Evolutionary conservation across 2,888 invertebrate species (phyloP).

Genomic region (Microplitis deprimator): DNA sequence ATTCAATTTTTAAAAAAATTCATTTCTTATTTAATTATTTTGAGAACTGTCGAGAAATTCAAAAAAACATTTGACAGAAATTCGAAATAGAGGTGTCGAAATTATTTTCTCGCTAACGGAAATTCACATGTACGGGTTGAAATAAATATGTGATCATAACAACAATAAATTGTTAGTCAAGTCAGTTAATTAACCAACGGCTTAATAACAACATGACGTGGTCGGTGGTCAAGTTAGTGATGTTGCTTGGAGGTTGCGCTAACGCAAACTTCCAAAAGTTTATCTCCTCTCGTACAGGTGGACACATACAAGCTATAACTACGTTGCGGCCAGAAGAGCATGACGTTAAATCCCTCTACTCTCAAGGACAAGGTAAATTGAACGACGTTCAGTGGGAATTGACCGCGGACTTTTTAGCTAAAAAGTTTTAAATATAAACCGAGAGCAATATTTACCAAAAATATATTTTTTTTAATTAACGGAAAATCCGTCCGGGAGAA

Average conservation of each 20-base stretch:
- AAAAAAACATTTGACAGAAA: too few species aligned
- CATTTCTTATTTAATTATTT: too few species aligned
- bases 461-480: too few species aligned
- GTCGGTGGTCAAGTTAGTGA: constrained; percentile 44
- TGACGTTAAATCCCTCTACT: constrained; percentile 43
- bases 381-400: constrained; percentile 27
- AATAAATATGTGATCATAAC: too few species aligned
- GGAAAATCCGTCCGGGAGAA: too few species aligned
- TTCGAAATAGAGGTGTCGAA: too few species aligned
- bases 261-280: constrained; percentile 37
- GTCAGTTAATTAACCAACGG: constrained; percentile 39
- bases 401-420: not conserved
- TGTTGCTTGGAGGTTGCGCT: constrained; percentile 31
- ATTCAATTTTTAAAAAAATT: too few species aligned
- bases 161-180: not conserved
- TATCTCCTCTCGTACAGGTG: constrained; percentile 37
- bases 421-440: too few species aligned
- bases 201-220: constrained; percentile 45
- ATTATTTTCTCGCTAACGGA: too few species aligned
- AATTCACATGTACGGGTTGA: too few species aligned
- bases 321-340: constrained; percentile 41
- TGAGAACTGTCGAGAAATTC: too few species aligned
- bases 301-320: constrained; percentile 41
- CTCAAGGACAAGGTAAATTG: not conserved
- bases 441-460: not conserved